These are phyloP conservation scores for Myodes glareolus DNA, from an alignment of 2,113 vertebrate genomes.

Conservation along the genomic window DNA sequence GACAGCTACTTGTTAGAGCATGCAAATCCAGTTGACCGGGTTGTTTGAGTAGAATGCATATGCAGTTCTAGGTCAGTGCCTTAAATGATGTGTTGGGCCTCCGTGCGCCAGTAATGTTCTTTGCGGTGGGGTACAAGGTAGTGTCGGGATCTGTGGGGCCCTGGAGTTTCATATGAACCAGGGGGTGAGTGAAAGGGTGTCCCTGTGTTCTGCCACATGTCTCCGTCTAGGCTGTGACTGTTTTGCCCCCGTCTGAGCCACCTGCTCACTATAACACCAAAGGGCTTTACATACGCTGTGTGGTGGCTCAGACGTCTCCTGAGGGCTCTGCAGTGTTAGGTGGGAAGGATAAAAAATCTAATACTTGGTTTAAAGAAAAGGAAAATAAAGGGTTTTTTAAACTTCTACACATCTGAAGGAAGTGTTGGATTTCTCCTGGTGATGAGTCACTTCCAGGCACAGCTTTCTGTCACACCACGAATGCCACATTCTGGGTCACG, in stretches of 20 bases:
- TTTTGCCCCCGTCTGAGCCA: neutral
- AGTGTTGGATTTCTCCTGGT: conserved; percentile 64
- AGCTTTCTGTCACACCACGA: neutral
- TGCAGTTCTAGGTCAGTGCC: conserved; percentile 71
- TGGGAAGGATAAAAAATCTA: conserved; percentile 55
- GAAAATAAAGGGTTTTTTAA: conserved; percentile 7
- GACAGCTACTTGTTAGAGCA: neutral
- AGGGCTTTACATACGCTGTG: neutral
- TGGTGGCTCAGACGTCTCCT: conserved; percentile 40
- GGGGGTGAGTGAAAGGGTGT: conserved; percentile 58
- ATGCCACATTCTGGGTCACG: neutral
- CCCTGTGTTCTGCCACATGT: neutral
- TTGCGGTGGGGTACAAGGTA: conserved; percentile 56
- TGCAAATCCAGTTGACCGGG: conserved; percentile 54
- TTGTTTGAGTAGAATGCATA: conserved; percentile 18
- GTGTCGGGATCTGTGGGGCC: conserved; percentile 63
- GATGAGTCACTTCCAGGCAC: conserved; percentile 60
- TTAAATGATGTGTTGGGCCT: neutral
- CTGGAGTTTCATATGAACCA: conserved; percentile 71
- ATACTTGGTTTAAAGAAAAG: neutral
- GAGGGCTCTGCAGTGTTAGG: neutral
- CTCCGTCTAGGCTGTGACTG: neutral
- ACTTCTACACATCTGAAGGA: conserved; percentile 68
- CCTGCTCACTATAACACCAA: neutral
- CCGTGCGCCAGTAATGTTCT: neutral